Percentiles rank a stretch among this genome's conserved stretches.
phyloP scores from a whole-genome alignment of 1,140 invertebrate species.

The Asbolus verrucosus region DNA sequence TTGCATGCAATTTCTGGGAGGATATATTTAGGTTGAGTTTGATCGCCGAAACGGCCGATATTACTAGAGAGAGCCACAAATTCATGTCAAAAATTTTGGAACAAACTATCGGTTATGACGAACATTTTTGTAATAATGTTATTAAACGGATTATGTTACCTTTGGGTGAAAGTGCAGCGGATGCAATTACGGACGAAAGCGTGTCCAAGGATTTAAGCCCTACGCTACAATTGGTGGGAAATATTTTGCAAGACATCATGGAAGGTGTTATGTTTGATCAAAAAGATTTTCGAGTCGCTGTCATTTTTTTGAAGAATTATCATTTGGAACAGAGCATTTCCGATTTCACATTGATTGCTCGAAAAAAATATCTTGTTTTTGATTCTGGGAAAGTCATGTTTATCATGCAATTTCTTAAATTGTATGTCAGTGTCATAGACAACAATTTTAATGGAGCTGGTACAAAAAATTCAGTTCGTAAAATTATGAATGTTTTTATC shows the following conservation, averaged over 20 bases:
- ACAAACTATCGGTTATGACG: constrained; percentile 39
- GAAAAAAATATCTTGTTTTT: constrained; percentile 49
- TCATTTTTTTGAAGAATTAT: constrained; percentile 35
- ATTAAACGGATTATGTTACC: constrained; percentile 42
- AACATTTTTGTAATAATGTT: constrained; percentile 46
- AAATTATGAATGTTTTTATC: constrained; percentile 14
- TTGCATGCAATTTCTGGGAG: constrained; percentile 68
- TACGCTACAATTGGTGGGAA: constrained; percentile 67
- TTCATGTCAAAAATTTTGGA: constrained; percentile 69
- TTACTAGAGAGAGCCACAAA: constrained; percentile 69
- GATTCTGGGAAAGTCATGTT: constrained; percentile 42
- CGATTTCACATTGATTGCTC: constrained; percentile 47
- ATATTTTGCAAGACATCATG: constrained; percentile 62
- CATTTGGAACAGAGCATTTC: constrained; percentile 48
- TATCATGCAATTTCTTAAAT: constrained; percentile 45
- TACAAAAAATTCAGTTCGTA: background rate
- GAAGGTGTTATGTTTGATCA: constrained; percentile 41
- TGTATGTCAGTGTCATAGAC: background rate
- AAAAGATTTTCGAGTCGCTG: constrained; percentile 50
- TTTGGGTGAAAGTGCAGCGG: constrained; percentile 40
- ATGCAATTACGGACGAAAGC: no score
- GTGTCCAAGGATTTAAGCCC: constrained; percentile 68
- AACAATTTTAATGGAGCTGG: background rate
- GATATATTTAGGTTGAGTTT: constrained; percentile 70
- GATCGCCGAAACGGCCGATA: constrained; percentile 72